A percentile compares a stretch with the other conserved stretches of the same genome.
These are phyloP conservation scores for Nothura maculosa DNA, from an alignment of 2,797 vertebrate genomes.

Conservation along the genomic window DNA sequence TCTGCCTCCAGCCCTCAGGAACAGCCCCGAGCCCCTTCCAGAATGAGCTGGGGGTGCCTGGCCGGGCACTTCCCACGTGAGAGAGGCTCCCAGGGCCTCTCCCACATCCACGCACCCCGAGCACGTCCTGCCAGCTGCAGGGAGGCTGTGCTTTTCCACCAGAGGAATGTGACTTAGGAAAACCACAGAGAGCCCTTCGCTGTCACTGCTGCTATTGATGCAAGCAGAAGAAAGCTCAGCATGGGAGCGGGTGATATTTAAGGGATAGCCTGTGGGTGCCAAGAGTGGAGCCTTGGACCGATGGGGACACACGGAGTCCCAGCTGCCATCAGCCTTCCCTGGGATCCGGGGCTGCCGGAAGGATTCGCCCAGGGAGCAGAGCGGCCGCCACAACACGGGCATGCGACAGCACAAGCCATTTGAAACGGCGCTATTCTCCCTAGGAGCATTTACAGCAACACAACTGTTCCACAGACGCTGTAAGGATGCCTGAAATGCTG, in stretches of 20 bases:
- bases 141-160: background rate
- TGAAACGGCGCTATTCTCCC: background rate
- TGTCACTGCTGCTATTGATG: background rate
- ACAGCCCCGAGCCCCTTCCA: too few species aligned
- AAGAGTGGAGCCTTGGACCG: accelerated
- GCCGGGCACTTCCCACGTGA: background rate
- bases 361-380: background rate
- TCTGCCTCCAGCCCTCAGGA: accelerated
- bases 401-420: background rate
- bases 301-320: background rate
- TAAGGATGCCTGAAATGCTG: background rate
- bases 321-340: background rate
- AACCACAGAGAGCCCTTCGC: background rate
- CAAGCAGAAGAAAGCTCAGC: background rate
- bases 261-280: background rate
- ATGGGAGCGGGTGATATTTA: background rate
- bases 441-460: accelerated
- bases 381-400: too few species aligned
- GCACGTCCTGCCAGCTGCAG: conserved; percentile 28
- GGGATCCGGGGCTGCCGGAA: background rate
- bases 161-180: background rate
- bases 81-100: background rate
- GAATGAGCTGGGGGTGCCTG: background rate
- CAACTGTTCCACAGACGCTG: background rate
- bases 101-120: conserved; percentile 40